phyloP scores from a whole-genome alignment of 2,888 invertebrate genomes.

The Philhelius pedissequus region DNA sequence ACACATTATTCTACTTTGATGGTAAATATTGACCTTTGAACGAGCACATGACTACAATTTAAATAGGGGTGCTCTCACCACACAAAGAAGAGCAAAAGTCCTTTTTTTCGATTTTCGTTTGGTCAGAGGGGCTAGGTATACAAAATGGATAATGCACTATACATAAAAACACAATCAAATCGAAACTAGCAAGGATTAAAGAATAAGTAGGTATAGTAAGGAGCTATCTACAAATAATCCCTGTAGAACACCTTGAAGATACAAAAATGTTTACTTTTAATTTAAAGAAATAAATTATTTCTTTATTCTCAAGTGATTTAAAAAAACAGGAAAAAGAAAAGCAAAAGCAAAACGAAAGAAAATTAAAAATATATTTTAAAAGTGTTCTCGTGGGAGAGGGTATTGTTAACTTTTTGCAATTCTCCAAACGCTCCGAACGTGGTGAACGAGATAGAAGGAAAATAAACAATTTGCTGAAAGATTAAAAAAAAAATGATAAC shows the following conservation, averaged over 20 bases:
- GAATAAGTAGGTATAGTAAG: not conserved
- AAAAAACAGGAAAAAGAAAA: not conserved
- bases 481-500: not conserved
- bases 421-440: not conserved
- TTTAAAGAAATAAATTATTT: conserved; percentile 38
- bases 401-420: not conserved
- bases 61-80: not conserved
- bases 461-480: not conserved
- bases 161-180: not conserved
- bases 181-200: not conserved
- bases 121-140: too few species aligned
- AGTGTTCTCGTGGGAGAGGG: not conserved
- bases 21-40: conserved; percentile 44
- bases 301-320: conserved; percentile 30
- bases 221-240: not conserved
- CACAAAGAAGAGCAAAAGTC: not conserved
- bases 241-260: conserved; percentile 41
- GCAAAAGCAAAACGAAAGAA: not conserved
- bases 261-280: conserved; percentile 57
- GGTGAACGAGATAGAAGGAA: not conserved
- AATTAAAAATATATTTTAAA: not conserved
- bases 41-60: not conserved
- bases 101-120: not conserved
- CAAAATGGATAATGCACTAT: not conserved
- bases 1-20: conserved; percentile 42